Conservation (phyloP, 2,113 vertebrate genomes). For the Hippocampus abdominalis region DNA sequence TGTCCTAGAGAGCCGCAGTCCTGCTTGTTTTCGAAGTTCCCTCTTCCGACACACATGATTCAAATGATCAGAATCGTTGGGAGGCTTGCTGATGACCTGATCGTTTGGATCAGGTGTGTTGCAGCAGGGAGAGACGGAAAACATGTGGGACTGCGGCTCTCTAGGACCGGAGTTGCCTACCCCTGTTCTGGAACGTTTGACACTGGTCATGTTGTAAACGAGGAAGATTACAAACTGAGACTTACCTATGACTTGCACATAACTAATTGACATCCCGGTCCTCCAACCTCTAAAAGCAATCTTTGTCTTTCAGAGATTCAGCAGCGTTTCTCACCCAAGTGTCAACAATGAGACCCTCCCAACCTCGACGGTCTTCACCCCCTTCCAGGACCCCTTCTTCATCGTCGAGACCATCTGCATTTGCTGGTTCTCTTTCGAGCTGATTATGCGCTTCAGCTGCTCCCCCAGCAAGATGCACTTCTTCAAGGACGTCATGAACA, state of each 20-base stretch:
- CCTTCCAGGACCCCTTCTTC: conserved; percentile 86
- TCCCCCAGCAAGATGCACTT: conserved; percentile 82
- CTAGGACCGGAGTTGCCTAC: no score
- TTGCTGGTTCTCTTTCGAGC: conserved; percentile 90
- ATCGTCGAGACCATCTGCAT: conserved; percentile 88
- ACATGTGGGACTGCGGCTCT: no score
- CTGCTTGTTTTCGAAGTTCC: no score
- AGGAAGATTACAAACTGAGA: background rate
- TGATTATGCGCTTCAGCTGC: conserved; percentile 77
- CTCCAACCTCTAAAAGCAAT: background rate
- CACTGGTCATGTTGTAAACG: background rate
- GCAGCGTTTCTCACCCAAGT: conserved; percentile 30
- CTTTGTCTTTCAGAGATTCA: conserved; percentile 44
- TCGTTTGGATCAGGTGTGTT: no score
- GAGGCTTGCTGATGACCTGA: no score
- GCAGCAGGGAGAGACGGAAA: no score
- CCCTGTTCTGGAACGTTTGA: no score
- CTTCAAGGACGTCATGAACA: conserved; percentile 92
- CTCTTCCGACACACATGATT: no score
- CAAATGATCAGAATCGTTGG: no score
- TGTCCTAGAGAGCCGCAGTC: no score
- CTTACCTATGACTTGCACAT: background rate
- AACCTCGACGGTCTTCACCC: conserved; percentile 20
- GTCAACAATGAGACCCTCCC: conserved; percentile 47
- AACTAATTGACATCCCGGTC: no score